phyloP scores from a whole-genome alignment of 1,140 invertebrate species.

The Drosophila fuyamai region DNA sequence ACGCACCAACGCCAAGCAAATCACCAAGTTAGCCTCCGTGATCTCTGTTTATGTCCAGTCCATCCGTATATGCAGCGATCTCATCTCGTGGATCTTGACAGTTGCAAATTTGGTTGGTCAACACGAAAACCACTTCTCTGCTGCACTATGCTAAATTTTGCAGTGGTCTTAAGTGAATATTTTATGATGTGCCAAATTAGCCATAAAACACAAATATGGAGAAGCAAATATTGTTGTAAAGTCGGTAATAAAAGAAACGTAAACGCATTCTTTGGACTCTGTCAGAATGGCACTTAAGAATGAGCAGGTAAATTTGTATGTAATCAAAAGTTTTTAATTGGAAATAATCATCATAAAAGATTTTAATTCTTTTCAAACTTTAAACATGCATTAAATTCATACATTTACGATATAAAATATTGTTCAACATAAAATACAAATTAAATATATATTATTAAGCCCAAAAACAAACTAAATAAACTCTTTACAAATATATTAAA shows the following conservation, averaged over 20 bases:
- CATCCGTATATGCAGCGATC: constrained; percentile 27
- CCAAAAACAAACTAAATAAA: no score
- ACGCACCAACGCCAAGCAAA: constrained; percentile 38
- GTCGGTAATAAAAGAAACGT: constrained; percentile 9
- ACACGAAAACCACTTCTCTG: constrained; percentile 33
- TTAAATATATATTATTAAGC: no score
- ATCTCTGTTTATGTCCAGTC: constrained; percentile 47
- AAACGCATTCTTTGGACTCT: background rate
- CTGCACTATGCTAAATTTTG: constrained; percentile 33
- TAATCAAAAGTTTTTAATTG: no score
- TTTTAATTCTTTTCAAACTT: no score
- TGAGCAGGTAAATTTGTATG: no score
- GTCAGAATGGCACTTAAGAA: background rate
- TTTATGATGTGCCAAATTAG: constrained; percentile 77
- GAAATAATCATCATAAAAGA: background rate
- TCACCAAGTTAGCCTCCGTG: constrained; percentile 54
- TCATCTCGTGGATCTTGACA: constrained; percentile 52
- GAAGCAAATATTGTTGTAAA: background rate
- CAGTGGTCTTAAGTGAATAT: constrained; percentile 9
- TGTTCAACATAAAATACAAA: no score
- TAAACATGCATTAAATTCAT: background rate
- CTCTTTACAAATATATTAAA: no score
- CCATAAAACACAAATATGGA: constrained; percentile 48
- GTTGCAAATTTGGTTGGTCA: constrained; percentile 62
- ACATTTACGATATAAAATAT: background rate